Evolutionary conservation across 2,113 vertebrate species (phyloP), one percentile per base, ranked within the genome.

Genomic region (Indicator maculatus): DNA sequence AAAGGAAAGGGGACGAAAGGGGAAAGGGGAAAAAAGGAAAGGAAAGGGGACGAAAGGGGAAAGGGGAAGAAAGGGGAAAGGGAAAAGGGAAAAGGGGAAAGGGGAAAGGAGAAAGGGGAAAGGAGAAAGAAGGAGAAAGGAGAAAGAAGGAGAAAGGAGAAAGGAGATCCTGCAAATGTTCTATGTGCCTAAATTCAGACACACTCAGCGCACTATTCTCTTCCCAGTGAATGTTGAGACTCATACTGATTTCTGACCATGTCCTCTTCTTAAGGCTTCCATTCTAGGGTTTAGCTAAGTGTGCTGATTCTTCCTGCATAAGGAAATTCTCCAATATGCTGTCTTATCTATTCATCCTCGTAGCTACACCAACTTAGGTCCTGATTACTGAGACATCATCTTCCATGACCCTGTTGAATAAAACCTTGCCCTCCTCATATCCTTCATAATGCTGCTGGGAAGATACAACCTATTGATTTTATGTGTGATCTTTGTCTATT

Each of bases 381-480:
- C 74, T 84, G 72, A 75, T 88, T 92, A 84, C 58, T 65, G 17
- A 81, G 45, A 75, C 61, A 72, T 75, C 86, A 33, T 65, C 53
- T 88, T 87, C 77, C 63, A 61, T 69, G 74, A 89, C 66, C 50
- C 30, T 90, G 55, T 69, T 93, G 90, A 90, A 95, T 92, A 89
- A 86, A 96, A 73, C 30, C 66, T 86, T 90, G 73, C 65, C 39
- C 26, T 69, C 6, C 63, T 92, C 73, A 92, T 89, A 93, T 87
- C 77, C 73, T 90, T 89, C 63, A 87, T 73, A 83, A 78, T 26
- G 39, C 16, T 81, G 27, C 28, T 75, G 61, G 39, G 61, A 89
- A 93, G 83, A 93, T 90, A 80, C 61, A 77, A 83, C 0, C 12
- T 80, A 93, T 88, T 90, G 31, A 26, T 95, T 93, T 88, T 63